Conservation (phyloP, 2,888 invertebrate species). For the Leptinotarsa tumamoca region DNA sequence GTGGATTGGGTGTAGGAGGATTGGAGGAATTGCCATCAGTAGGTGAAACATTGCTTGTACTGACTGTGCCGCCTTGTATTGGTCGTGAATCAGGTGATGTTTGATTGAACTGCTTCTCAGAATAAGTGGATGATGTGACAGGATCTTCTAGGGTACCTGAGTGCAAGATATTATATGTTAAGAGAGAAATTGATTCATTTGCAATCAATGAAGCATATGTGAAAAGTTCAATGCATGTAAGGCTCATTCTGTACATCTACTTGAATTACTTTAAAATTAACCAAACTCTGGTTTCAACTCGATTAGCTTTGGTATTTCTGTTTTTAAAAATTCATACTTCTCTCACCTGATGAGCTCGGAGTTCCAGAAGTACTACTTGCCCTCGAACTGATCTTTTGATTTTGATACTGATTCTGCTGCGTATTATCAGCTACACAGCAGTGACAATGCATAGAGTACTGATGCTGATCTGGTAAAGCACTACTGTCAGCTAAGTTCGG, state of each 20-base stretch:
- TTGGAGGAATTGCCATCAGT: constrained; percentile 73
- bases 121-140: constrained; percentile 78
- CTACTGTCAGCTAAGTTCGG: constrained; percentile 59
- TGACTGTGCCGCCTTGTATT: constrained; percentile 86
- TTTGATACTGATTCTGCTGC: constrained; percentile 59
- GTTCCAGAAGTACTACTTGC: constrained; percentile 69
- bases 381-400: constrained; percentile 60
- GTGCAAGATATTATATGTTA: neutral
- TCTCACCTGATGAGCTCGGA: constrained; percentile 68
- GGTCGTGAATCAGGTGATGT: constrained; percentile 76
- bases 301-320: too few species aligned
- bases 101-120: constrained; percentile 69
- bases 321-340: too few species aligned
- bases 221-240: too few species aligned
- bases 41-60: constrained; percentile 84
- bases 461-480: constrained; percentile 49
- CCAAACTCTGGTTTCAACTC: too few species aligned
- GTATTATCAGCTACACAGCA: constrained; percentile 69
- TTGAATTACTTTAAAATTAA: too few species aligned
- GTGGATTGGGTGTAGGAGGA: constrained; percentile 66
- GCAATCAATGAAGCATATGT: too few species aligned
- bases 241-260: too few species aligned
- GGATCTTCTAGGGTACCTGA: constrained; percentile 70
- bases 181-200: too few species aligned
- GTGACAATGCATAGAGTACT: constrained; percentile 68